phyloP scores from a whole-genome alignment of 2,797 vertebrate genomes.

The Gallirallus australis region DNA sequence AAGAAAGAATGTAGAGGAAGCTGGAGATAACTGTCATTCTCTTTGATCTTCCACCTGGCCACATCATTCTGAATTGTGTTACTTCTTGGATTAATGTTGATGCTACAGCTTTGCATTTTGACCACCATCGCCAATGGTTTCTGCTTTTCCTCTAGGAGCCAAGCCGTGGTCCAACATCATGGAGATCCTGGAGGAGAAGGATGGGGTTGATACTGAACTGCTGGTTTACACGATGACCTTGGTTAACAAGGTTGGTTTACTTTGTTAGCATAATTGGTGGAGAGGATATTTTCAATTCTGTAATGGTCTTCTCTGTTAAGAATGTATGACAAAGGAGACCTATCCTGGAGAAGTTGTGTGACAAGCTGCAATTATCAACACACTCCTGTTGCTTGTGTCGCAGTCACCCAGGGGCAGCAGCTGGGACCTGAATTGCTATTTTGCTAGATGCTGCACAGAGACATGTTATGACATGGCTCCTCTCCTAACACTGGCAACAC shows the following conservation, averaged over 20 bases:
- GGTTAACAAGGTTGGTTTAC: slow-evolving; percentile 93
- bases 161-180: slow-evolving; percentile 93
- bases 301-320: neutral
- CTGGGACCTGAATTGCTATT: neutral
- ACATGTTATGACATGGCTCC: neutral
- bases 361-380: neutral
- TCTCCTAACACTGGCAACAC: neutral
- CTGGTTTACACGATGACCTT: slow-evolving; percentile 96
- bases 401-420: neutral
- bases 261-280: neutral
- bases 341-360: neutral
- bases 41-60: neutral
- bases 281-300: neutral
- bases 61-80: neutral
- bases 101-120: neutral
- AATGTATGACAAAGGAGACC: neutral
- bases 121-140: neutral
- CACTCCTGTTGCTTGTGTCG: neutral
- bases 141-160: slow-evolving; percentile 78
- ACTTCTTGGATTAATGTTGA: neutral
- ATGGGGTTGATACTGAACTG: slow-evolving; percentile 94
- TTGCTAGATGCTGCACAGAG: neutral
- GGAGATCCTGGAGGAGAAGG: slow-evolving; percentile 96
- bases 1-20: neutral
- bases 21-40: neutral